phyloP scores from a whole-genome alignment of 2,888 invertebrate species.

The Craniophora ligustri region DNA sequence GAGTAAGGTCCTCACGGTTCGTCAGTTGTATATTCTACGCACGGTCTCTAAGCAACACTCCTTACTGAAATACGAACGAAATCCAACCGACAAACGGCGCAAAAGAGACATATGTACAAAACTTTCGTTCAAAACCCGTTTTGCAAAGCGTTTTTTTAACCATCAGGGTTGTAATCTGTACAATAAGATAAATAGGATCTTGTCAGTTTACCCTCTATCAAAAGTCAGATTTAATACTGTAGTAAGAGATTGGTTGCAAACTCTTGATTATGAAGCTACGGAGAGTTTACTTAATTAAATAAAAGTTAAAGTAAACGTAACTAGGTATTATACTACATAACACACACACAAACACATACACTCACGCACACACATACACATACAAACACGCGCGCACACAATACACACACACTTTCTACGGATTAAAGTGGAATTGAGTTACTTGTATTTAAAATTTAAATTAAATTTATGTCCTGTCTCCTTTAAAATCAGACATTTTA shows the following conservation, averaged over 20 bases:
- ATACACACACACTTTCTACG: too few relatives aligned
- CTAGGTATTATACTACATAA: too few relatives aligned
- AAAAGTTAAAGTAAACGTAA: too few relatives aligned
- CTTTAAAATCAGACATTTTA: too few relatives aligned
- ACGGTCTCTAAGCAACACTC: background rate
- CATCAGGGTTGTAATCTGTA: background rate
- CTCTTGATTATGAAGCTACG: background rate
- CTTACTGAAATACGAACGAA: background rate
- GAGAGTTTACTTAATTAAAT: background rate
- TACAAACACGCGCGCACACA: too few relatives aligned
- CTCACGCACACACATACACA: too few relatives aligned
- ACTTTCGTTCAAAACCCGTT: background rate
- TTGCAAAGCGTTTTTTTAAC: background rate
- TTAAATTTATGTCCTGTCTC: too few relatives aligned
- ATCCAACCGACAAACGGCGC: background rate
- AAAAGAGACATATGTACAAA: background rate
- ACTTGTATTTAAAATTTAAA: too few relatives aligned
- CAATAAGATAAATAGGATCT: background rate
- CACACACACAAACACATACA: too few relatives aligned
- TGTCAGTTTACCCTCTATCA: background rate
- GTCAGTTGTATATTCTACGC: background rate
- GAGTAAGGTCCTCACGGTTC: background rate
- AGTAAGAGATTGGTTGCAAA: background rate
- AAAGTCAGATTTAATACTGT: background rate
- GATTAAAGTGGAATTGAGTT: too few relatives aligned